These are phyloP conservation scores for Saimiri boliviensis DNA, from an alignment of 2,113 vertebrate species.

Conservation along the genomic window DNA sequence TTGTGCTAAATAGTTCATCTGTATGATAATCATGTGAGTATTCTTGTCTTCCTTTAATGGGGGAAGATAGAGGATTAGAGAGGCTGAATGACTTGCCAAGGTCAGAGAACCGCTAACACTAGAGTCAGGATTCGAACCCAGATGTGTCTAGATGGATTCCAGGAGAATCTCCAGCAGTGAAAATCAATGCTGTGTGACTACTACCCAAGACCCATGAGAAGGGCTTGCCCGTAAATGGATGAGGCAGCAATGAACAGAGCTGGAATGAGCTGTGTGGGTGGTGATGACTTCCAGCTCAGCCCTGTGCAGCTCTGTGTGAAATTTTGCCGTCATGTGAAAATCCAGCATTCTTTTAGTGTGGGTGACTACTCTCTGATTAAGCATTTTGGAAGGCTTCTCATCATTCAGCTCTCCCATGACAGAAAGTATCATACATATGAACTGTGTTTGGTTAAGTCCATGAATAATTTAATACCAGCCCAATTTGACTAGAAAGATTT, in stretches of 20 bases:
- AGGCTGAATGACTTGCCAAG: neutral
- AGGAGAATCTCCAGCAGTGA: neutral
- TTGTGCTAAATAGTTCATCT: neutral
- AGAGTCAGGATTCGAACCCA: neutral
- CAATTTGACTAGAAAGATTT: slow-evolving; percentile 28
- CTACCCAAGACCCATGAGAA: neutral
- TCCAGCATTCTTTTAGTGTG: neutral
- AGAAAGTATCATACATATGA: neutral
- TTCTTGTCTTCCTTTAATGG: neutral
- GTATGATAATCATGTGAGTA: neutral
- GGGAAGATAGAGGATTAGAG: neutral
- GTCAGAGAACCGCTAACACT: neutral
- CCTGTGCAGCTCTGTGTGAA: neutral
- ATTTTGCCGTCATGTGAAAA: neutral
- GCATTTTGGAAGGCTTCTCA: neutral
- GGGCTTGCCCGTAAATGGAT: neutral
- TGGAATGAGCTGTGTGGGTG: neutral
- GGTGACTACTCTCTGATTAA: neutral
- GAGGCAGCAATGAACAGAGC: neutral
- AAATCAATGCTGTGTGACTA: neutral
- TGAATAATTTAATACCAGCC: slow-evolving; percentile 29
- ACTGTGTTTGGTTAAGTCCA: neutral
- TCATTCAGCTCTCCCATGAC: neutral
- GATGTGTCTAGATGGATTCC: neutral
- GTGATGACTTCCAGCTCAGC: neutral